These are phyloP conservation scores for Melanotaenia boesemani DNA, from an alignment of 2,797 vertebrate genomes.

Conservation along the genomic window DNA sequence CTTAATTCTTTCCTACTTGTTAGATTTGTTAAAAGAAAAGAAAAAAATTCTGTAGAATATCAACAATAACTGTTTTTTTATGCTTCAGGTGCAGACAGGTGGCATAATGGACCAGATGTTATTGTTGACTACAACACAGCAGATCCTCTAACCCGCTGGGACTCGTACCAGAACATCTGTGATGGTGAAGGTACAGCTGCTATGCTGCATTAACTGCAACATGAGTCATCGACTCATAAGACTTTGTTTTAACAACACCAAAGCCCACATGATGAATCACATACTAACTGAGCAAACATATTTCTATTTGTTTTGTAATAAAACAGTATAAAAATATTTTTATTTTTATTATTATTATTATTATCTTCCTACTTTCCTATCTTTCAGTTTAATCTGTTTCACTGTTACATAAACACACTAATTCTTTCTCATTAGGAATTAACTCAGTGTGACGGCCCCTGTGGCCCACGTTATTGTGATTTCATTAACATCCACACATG, in stretches of 20 bases:
- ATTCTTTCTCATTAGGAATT: conserved; percentile 9
- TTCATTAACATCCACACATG: conserved; percentile 49
- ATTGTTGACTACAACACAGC: conserved; percentile 91
- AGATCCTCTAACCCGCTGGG: conserved; percentile 92
- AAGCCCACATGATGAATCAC: conserved; percentile 22
- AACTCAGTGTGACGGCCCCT: conserved; percentile 7
- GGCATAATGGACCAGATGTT: conserved; percentile 87
- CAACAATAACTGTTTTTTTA: conserved; percentile 11
- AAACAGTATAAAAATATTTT: conserved; percentile 1
- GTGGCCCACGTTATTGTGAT: conserved; percentile 30
- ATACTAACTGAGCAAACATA: conserved; percentile 6
- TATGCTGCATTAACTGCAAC: conserved; percentile 20
- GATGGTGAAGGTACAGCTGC: conserved; percentile 88
- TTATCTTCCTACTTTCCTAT: conserved; percentile 1
- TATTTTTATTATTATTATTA: neutral
- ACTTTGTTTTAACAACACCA: neutral
- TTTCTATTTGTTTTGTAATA: conserved; percentile 25
- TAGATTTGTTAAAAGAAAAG: neutral
- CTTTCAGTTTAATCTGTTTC: neutral
- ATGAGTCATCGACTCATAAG: conserved; percentile 22
- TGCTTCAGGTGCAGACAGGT: conserved; percentile 78
- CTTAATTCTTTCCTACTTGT: neutral
- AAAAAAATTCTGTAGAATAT: neutral
- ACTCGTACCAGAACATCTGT: conserved; percentile 93
- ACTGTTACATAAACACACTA: conserved; percentile 14